A percentile compares a stretch with the other conserved stretches of the same genome.
phyloP scores from a whole-genome alignment of 2,888 invertebrate genomes.

The Seira ritae region DNA sequence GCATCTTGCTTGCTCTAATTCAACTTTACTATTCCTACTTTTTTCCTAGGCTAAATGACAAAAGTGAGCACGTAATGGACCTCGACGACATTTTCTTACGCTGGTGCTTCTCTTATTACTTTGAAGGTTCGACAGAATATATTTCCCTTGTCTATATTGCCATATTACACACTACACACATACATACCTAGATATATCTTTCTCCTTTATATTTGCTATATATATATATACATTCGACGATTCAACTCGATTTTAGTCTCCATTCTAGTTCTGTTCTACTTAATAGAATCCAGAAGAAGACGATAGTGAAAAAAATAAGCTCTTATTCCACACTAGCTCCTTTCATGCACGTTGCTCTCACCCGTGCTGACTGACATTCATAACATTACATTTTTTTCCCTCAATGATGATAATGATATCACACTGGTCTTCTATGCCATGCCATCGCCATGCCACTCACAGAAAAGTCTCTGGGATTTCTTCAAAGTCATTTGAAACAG shows the following conservation, averaged over 20 bases:
- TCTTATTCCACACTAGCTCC: background rate
- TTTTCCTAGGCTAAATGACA: conserved; percentile 54
- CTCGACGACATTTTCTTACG: conserved; percentile 73
- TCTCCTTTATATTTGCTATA: too few relatives aligned
- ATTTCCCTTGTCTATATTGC: background rate
- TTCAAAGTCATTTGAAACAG: background rate
- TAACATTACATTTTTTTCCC: conserved; percentile 51
- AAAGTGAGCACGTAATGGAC: conserved; percentile 73
- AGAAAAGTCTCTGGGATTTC: background rate
- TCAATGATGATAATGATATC: conserved; percentile 52
- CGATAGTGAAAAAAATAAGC: background rate
- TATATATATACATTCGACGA: too few relatives aligned
- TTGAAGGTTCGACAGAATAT: conserved; percentile 30
- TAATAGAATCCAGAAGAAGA: conserved; percentile 21
- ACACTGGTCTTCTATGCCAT: conserved; percentile 33
- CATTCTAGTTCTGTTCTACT: conserved; percentile 5
- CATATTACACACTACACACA: too few relatives aligned
- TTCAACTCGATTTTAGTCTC: conserved; percentile 21
- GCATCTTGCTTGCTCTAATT: conserved; percentile 29
- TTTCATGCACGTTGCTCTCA: conserved; percentile 24
- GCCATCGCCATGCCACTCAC: background rate
- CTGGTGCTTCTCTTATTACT: conserved; percentile 28
- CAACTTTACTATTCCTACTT: conserved; percentile 44
- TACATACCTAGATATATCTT: too few relatives aligned
- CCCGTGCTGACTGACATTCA: conserved; percentile 52